Evolutionary conservation across 2,113 vertebrate species (phyloP).

Genomic region (Sphyrna mokarran): DNA sequence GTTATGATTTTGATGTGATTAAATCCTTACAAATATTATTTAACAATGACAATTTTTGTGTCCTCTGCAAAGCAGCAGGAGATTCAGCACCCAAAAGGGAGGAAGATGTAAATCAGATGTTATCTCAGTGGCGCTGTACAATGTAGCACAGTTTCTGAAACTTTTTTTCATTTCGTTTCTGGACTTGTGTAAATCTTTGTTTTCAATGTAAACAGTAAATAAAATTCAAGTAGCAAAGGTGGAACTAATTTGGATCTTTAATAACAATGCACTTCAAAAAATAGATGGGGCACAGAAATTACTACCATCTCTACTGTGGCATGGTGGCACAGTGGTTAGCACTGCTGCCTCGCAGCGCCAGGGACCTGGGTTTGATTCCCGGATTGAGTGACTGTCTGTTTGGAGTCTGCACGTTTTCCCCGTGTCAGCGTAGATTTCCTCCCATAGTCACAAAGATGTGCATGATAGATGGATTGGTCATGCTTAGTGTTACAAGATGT

Average conservation of each 20-base stretch:
- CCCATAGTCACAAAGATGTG: too few species aligned
- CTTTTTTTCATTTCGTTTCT: conserved; percentile 24
- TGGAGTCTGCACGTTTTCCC: too few species aligned
- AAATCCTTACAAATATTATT: conserved; percentile 26
- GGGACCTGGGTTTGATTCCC: too few species aligned
- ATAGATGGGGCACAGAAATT: neutral
- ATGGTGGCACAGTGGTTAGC: neutral
- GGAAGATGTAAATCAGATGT: conserved; percentile 18
- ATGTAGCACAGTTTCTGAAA: conserved; percentile 36
- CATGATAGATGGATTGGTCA: too few species aligned
- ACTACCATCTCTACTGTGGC: neutral
- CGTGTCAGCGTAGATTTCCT: too few species aligned
- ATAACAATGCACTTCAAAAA: neutral
- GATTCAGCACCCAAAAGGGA: neutral
- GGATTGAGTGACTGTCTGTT: too few species aligned
- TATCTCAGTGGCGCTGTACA: conserved; percentile 26
- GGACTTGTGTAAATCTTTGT: conserved; percentile 31
- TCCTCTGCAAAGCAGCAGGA: neutral
- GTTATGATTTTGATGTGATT: conserved; percentile 32
- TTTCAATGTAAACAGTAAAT: conserved; percentile 36
- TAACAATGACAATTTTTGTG: neutral
- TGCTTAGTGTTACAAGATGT: too few species aligned
- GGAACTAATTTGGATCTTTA: neutral
- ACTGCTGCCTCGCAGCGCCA: neutral
- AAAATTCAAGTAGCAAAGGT: conserved; percentile 35